phyloP scores from a whole-genome alignment of 1,140 invertebrate genomes.

The Leptinotarsa undecemlineata region DNA sequence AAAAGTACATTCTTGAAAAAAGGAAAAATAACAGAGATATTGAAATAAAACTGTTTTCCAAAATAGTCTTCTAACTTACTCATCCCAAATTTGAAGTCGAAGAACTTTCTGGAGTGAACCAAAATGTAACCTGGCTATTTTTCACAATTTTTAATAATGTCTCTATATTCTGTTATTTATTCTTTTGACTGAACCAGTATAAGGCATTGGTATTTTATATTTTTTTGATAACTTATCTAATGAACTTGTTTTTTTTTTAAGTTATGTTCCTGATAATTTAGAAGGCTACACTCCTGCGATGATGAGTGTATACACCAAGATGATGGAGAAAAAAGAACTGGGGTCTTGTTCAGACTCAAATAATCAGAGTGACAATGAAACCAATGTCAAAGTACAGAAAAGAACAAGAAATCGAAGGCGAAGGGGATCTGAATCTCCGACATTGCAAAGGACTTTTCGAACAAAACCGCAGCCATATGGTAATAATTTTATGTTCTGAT shows the following conservation, averaged over 20 bases:
- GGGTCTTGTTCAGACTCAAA: conserved; percentile 41
- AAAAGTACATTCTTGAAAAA: neutral
- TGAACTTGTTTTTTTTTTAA: neutral
- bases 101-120: too few relatives aligned
- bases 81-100: too few relatives aligned
- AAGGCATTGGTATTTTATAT: conserved; percentile 27
- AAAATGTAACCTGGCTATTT: too few relatives aligned
- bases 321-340: conserved; percentile 53
- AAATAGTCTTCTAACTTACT: too few relatives aligned
- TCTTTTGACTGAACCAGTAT: neutral
- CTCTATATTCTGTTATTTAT: too few relatives aligned
- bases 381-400: conserved; percentile 22
- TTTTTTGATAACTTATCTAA: conserved; percentile 34
- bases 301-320: conserved; percentile 57
- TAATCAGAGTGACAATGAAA: neutral
- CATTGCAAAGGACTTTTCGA: neutral
- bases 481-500: neutral
- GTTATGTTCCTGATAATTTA: conserved; percentile 34
- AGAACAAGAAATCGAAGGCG: conserved; percentile 13
- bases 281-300: conserved; percentile 62
- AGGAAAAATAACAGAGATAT: too few relatives aligned
- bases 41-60: too few relatives aligned
- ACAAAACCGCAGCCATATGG: conserved; percentile 5
- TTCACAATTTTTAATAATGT: too few relatives aligned
- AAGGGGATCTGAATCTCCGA: conserved; percentile 28